A percentile compares a stretch with the other conserved stretches of the same genome.
Conservation (phyloP, 2,113 vertebrate species). For the Lagenorhynchus albirostris region DNA sequence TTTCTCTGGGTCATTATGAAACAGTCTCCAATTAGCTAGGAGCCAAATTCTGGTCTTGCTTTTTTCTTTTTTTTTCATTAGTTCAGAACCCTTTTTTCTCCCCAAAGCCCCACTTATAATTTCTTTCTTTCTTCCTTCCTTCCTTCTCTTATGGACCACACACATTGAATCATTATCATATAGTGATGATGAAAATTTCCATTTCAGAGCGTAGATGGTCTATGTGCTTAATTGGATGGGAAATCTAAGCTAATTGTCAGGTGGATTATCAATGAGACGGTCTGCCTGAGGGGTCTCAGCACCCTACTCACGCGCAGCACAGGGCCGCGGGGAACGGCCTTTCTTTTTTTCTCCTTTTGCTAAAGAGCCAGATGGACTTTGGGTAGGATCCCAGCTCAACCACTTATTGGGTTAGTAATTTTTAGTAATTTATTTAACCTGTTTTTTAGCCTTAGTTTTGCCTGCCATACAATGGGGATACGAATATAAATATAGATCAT, state of each 20-base stretch:
- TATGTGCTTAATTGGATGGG: not conserved
- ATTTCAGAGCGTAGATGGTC: not conserved
- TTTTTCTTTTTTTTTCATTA: not conserved
- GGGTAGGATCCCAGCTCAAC: not conserved
- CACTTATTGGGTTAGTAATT: not conserved
- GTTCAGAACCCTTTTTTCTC: not conserved
- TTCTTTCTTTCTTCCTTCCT: too few species aligned
- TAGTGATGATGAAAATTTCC: not conserved
- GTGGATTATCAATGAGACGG: not conserved
- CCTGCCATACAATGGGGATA: not conserved
- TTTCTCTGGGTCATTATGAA: not conserved
- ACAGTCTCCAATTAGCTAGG: not conserved
- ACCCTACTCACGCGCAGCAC: not conserved
- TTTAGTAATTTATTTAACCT: not conserved
- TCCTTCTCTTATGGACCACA: not conserved
- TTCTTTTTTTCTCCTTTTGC: not conserved
- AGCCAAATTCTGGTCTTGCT: not conserved
- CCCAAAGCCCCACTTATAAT: not conserved
- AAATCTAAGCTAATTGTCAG: not conserved
- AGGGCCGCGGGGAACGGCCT: too few species aligned
- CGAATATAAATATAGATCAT: not conserved
- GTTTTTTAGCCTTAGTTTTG: not conserved
- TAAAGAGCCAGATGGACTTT: not conserved
- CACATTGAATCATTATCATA: not conserved
- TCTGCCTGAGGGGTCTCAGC: not conserved